Evolutionary conservation across 37 sponge, comb jelly and placozoan species (phyloP), one percentile per base, ranked within the genome.

Genomic region (Lycopodina hypogea): DNA sequence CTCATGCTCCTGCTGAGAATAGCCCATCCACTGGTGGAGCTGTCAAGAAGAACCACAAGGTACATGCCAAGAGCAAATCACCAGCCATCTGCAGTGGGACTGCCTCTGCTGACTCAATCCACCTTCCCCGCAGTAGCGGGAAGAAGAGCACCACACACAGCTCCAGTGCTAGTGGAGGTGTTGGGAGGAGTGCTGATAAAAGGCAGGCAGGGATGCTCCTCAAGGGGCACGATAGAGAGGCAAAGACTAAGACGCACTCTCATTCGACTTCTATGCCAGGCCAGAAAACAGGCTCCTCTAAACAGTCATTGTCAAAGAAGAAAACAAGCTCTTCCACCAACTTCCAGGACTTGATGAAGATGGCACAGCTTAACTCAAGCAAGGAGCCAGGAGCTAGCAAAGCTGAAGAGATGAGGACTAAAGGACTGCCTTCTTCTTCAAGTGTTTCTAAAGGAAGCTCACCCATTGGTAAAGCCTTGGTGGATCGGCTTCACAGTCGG

Each of bases 341-440:
- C 56, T 85, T 78, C 38, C 51, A 78, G 32, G 74, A 85, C 7
- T 50, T 85, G 29, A 53, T 85, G 56, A 78, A 74, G 53, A n/a
- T 85, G 26, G 86, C 86, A 29, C 64, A 78, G 57, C 55, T 73
- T 67, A 85, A 85, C 35, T 65, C 66, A 4, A 29, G 17, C 34
- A 30, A 24, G 34, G 66, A 34, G 26, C 17, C 35, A 30, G 34
- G 3, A 19, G 12, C 35, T 32, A 30, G 12, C 30, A 24, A 32
- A 32, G 11, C 35, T 4, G 12, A 7, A 34, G 66, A 33, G 32
- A 34, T 65, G 32, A 65, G 30, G 12, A 30, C 66, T 7, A 65
- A 32, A 11, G 66, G 35, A 2, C 30, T 65, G 30, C 30, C 66
- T 34, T 65, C 66, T 9, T 29, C 66, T 65, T 23, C 21, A 7